Conservation (phyloP, 2,113 vertebrate genomes). For the Vombatus ursinus region DNA sequence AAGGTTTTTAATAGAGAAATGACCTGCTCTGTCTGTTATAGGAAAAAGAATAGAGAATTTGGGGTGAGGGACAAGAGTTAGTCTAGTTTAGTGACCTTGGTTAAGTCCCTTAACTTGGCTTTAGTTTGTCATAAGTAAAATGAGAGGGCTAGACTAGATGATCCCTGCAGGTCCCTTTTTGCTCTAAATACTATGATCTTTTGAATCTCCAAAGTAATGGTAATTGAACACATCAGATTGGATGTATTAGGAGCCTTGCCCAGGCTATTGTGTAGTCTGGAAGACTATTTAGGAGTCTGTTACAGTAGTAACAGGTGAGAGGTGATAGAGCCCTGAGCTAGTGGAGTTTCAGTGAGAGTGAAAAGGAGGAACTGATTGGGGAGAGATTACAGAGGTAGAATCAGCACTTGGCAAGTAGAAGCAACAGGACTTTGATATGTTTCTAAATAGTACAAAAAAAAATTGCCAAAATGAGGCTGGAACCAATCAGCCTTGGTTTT, state of each 20-base stretch:
- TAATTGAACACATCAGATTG: neutral
- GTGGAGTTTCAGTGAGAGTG: neutral
- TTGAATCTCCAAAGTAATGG: neutral
- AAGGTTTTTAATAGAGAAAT: neutral
- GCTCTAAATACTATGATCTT: neutral
- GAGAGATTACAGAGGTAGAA: neutral
- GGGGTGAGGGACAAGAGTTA: neutral
- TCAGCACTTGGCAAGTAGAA: neutral
- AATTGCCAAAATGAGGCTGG: constrained; percentile 9
- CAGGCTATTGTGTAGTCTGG: neutral
- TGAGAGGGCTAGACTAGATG: neutral
- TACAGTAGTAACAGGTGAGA: neutral
- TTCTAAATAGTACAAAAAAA: constrained; percentile 30
- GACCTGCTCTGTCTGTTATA: neutral
- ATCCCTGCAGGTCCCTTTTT: neutral
- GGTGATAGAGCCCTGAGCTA: neutral
- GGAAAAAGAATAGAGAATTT: neutral
- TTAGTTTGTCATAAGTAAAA: neutral
- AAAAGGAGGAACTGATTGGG: neutral
- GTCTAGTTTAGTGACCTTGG: neutral
- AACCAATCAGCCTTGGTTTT: constrained; percentile 13
- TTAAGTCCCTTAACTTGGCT: neutral
- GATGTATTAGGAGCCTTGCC: neutral
- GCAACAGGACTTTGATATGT: neutral
- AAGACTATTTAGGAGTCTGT: neutral